Evolutionary conservation across 1,140 invertebrate species (phyloP).

Genomic region (Charaxes varanes): DNA sequence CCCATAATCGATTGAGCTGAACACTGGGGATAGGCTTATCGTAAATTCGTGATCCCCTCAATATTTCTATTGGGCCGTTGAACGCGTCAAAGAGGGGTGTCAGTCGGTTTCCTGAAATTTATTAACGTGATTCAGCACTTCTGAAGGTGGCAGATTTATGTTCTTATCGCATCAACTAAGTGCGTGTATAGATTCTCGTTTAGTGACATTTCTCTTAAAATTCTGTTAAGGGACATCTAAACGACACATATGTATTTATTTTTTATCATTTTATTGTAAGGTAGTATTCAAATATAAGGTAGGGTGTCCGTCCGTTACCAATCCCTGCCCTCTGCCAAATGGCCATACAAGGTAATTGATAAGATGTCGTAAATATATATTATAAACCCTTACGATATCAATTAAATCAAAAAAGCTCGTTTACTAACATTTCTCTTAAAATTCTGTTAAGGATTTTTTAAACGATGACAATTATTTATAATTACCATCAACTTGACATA

Average conservation of each 20-base stretch:
- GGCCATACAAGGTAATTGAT: too few relatives aligned
- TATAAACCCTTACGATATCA: too few relatives aligned
- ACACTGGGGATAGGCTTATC: constrained; percentile 44
- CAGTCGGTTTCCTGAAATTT: constrained; percentile 57
- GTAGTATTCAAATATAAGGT: too few relatives aligned
- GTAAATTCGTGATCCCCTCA: constrained; percentile 49
- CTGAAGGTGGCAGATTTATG: constrained; percentile 56
- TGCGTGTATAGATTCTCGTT: constrained; percentile 38
- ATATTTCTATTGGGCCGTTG: constrained; percentile 59
- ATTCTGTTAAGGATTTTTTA: constrained; percentile 5
- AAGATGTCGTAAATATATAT: too few relatives aligned
- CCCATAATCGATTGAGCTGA: constrained; percentile 29
- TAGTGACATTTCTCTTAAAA: constrained; percentile 20
- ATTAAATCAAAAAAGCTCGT: too few relatives aligned
- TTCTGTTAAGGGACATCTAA: constrained; percentile 1
- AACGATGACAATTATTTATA: too few relatives aligned
- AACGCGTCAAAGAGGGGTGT: constrained; percentile 57
- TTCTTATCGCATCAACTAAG: constrained; percentile 42
- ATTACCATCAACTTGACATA: too few relatives aligned
- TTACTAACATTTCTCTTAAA: constrained; percentile 22
- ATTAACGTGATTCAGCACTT: constrained; percentile 64
- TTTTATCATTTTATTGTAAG: not conserved
- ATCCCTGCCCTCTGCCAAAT: too few relatives aligned
- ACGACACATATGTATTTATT: not conserved
- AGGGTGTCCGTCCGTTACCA: too few relatives aligned